Conservation (phyloP, 2,113 vertebrate genomes). For the Platanista minor region DNA sequence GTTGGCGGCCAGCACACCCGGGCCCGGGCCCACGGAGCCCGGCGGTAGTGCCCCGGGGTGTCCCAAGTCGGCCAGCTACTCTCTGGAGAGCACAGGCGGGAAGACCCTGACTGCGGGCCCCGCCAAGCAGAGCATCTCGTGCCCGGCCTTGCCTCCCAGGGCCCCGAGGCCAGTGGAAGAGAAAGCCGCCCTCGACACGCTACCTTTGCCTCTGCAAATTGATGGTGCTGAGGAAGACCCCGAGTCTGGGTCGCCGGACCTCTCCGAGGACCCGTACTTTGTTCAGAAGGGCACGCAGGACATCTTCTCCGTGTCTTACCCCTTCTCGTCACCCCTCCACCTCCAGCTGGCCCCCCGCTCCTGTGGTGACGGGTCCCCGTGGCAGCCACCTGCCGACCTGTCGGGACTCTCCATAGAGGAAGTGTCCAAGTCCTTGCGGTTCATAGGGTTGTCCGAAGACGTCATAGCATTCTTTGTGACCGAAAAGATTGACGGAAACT, state of each 20-base stretch:
- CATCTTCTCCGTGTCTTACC: slow-evolving; percentile 79
- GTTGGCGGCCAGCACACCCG: slow-evolving; percentile 51
- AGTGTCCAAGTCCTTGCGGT: slow-evolving; percentile 92
- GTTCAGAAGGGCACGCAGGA: slow-evolving; percentile 81
- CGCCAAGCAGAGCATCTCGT: slow-evolving; percentile 91
- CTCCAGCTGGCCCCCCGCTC: slow-evolving; percentile 80
- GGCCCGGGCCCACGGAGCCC: slow-evolving; percentile 72
- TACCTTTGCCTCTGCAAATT: slow-evolving; percentile 78
- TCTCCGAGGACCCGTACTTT: slow-evolving; percentile 81
- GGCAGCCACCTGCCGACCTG: slow-evolving; percentile 93
- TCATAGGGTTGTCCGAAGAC: slow-evolving; percentile 95
- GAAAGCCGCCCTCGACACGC: slow-evolving; percentile 76
- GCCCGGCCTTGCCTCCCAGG: slow-evolving; percentile 93
- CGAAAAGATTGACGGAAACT: slow-evolving; percentile 97
- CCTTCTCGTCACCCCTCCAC: slow-evolving; percentile 81
- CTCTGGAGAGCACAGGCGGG: slow-evolving; percentile 87
- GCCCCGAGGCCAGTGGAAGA: slow-evolving; percentile 85
- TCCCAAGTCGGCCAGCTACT: slow-evolving; percentile 93
- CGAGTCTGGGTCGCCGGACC: slow-evolving; percentile 74
- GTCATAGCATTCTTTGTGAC: slow-evolving; percentile 90
- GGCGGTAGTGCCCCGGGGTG: slow-evolving; percentile 77
- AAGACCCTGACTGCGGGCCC: slow-evolving; percentile 80
- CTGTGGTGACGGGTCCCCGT: slow-evolving; percentile 86
- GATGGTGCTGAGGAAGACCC: slow-evolving; percentile 83
- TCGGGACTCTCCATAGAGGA: slow-evolving; percentile 94